These are phyloP conservation scores for Acanthurus tractus DNA, from an alignment of 2,797 vertebrate species.

Conservation along the genomic window DNA sequence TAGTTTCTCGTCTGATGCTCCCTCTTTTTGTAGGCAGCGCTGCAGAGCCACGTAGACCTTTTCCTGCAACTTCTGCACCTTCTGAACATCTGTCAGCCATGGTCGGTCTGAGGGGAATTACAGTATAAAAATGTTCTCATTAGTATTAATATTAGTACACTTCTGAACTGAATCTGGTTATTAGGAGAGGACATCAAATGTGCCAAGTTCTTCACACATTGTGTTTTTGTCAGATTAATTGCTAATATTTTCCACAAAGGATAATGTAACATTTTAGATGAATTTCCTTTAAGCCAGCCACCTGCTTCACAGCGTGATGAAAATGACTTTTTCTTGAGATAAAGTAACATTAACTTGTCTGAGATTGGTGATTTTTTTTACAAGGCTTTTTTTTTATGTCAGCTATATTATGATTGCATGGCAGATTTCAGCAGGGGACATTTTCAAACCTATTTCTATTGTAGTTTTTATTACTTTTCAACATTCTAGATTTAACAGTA, in stretches of 20 bases:
- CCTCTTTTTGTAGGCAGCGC: slow-evolving; percentile 89
- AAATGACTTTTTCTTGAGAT: not conserved
- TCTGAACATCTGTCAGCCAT: slow-evolving; percentile 91
- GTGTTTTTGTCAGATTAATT: not conserved
- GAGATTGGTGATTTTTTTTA: not conserved
- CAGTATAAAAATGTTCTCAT: not conserved
- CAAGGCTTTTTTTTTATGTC: not conserved
- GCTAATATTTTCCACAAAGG: not conserved
- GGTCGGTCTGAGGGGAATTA: slow-evolving; percentile 85
- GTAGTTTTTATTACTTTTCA: not conserved
- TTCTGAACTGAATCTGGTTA: not conserved
- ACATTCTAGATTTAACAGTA: not conserved
- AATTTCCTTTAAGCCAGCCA: not conserved
- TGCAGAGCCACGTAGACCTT: slow-evolving; percentile 91
- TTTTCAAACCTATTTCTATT: not conserved
- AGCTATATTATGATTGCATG: not conserved
- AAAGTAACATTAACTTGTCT: not conserved
- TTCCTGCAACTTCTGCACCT: slow-evolving; percentile 93
- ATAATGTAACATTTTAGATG: not conserved
- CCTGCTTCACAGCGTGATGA: not conserved
- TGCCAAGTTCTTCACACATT: not conserved
- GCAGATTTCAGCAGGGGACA: not conserved
- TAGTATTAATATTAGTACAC: too few relatives aligned
- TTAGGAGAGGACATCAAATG: not conserved
- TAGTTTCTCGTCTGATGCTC: slow-evolving; percentile 89